phyloP scores from a whole-genome alignment of 2,113 vertebrate genomes.

The Panthera tigris region DNA sequence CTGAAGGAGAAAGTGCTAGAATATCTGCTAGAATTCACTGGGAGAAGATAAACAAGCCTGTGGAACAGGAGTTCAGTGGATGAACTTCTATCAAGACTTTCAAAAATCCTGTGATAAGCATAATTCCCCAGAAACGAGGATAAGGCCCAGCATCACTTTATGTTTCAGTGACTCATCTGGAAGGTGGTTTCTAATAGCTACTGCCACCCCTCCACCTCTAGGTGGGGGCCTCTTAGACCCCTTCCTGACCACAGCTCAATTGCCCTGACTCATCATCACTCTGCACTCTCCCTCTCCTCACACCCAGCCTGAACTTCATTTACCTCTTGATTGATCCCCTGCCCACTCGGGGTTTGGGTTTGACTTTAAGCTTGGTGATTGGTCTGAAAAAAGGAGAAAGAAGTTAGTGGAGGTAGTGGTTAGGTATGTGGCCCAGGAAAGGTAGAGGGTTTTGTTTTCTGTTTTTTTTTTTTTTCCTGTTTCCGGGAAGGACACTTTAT shows the following conservation, averaged over 20 bases:
- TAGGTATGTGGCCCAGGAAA: not conserved
- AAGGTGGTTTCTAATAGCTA: not conserved
- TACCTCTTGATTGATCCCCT: slow-evolving; percentile 90
- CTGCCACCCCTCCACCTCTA: not conserved
- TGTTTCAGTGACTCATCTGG: not conserved
- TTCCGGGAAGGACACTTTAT: not conserved
- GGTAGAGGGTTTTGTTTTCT: not conserved
- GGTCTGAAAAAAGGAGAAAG: slow-evolving; percentile 92
- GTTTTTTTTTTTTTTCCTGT: not conserved
- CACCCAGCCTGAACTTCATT: slow-evolving; percentile 76
- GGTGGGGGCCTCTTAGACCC: not conserved
- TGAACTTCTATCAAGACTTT: not conserved
- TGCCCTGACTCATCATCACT: not conserved
- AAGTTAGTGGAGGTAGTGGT: slow-evolving; percentile 8
- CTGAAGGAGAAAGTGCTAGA: not conserved
- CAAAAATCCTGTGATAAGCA: not conserved
- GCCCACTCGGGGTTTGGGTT: slow-evolving; percentile 87
- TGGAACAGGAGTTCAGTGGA: not conserved
- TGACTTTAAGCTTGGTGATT: slow-evolving; percentile 87
- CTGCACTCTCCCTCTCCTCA: slow-evolving; percentile 4
- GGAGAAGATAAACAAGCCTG: not conserved
- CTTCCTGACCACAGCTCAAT: not conserved
- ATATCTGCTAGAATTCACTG: not conserved
- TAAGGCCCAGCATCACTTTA: not conserved
- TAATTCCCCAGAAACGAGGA: not conserved